These are phyloP conservation scores for Mormyrus lacerda DNA, from an alignment of 2,113 vertebrate genomes.

Conservation along the genomic window DNA sequence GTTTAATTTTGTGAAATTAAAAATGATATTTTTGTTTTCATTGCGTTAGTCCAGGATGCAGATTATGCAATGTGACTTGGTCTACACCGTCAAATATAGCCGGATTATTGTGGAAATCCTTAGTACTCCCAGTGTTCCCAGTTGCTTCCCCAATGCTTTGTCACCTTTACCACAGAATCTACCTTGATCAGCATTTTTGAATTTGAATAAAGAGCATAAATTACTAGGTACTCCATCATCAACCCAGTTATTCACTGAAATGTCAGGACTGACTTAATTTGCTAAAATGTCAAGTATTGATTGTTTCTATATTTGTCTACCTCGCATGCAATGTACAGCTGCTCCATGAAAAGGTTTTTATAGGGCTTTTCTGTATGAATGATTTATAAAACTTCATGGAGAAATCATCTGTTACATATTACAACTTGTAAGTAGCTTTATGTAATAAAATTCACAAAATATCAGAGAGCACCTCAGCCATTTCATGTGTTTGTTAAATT, in stretches of 20 bases:
- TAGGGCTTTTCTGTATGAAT: background rate
- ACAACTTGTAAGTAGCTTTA: background rate
- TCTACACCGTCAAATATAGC: background rate
- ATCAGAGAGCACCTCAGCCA: background rate
- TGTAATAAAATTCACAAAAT: background rate
- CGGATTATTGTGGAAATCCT: background rate
- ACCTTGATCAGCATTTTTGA: background rate
- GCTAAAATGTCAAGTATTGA: background rate
- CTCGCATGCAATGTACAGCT: background rate
- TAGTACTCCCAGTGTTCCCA: background rate
- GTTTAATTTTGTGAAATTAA: background rate
- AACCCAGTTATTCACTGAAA: background rate
- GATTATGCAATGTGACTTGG: background rate
- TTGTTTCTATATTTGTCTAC: background rate
- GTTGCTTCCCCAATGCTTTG: background rate
- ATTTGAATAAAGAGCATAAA: background rate
- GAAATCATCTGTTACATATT: background rate
- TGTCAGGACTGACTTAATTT: background rate
- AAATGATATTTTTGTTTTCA: background rate
- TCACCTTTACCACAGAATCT: background rate
- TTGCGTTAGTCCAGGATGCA: background rate
- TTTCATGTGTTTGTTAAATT: too few relatives aligned
- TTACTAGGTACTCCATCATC: background rate
- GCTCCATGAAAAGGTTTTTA: background rate
- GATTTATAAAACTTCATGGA: background rate